Evolutionary conservation across 2,797 vertebrate species (phyloP), one percentile per base, ranked within the genome.

Genomic region (Rallus crepitans): DNA sequence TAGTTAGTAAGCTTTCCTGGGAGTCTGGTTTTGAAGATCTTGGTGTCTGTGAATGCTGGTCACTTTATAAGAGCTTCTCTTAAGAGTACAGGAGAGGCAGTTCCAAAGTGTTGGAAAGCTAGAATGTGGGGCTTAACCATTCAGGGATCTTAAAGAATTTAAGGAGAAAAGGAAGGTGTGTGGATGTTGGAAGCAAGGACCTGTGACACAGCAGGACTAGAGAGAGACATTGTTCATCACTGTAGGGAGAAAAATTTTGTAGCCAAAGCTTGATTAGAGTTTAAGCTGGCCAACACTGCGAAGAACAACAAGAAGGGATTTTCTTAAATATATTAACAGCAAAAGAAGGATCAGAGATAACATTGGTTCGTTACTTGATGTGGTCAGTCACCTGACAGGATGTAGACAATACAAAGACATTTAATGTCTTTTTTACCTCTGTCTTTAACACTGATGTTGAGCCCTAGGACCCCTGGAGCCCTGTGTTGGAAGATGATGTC

Each of bases 331-430:
- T 0, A 1, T 78, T 30, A 78, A 30, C 28, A 42, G 31, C 4
- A 4, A 65, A 78, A 35, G 31, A 50, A 65, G 39, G 50, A 45
- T 30, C 25, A 65, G 76, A 42, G 37, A 42, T 42, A 56, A 19
- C 16, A 42, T 9, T 27, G 30, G 30, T 25, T 28, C 21, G 7
- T 52, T 55, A 55, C 37, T 33, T 45, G 25, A 24, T 28, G 19
- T 45, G 50, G 19, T 35, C 24, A 33, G 39, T n/a, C 52, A 56
- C 52, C 30, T 56, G 39, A 56, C 39, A 45, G 55, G 12, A 19
- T 1, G 2, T 15, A 42, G 39, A 19, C 31, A 53, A 73, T 68
- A 23, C 23, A 48, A 39, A 83, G 37, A 20, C 0, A 0, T 73
- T 59, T 69, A 42, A 48, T 59, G 27, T 15, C 20, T 37, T 20